Conservation (phyloP, 2,888 invertebrate species). For the Chydorus sphaericus region DNA sequence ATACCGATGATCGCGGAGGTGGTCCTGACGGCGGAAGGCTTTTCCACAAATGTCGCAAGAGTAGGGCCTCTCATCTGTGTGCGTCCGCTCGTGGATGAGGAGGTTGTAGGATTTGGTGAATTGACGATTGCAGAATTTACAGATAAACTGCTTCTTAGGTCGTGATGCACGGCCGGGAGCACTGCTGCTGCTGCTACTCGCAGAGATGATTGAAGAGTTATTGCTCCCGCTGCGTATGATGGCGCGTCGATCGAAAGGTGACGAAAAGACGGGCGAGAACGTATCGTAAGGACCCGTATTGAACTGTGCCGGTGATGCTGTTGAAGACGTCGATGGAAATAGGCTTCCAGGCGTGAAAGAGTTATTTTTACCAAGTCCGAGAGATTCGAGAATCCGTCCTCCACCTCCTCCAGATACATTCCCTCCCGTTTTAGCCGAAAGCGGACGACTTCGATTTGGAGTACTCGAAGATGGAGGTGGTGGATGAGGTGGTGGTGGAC, state of each 20-base stretch:
- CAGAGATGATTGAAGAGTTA: not conserved
- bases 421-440: conserved; percentile 38
- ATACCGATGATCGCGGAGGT: conserved; percentile 83
- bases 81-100: conserved; percentile 91
- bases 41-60: conserved; percentile 96
- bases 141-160: conserved; percentile 95
- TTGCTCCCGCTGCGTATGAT: conserved; percentile 4
- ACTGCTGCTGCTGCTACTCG: not conserved
- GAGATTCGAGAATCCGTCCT: conserved; percentile 18
- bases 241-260: conserved; percentile 16
- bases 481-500: conserved; percentile 9
- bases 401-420: not conserved
- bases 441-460: conserved; percentile 57
- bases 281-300: conserved; percentile 7
- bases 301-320: not conserved
- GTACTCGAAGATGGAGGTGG: conserved; percentile 25
- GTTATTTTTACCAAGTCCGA: conserved; percentile 15
- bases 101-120: conserved; percentile 97
- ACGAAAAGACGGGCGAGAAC: conserved; percentile 11
- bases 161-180: conserved; percentile 48
- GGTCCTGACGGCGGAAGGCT: conserved; percentile 92
- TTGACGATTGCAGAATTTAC: conserved; percentile 94
- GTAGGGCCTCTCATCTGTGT: conserved; percentile 94
- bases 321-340: not conserved
- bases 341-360: conserved; percentile 15